Conservation (phyloP, 2,113 vertebrate genomes). For the Nycticebus coucang region DNA sequence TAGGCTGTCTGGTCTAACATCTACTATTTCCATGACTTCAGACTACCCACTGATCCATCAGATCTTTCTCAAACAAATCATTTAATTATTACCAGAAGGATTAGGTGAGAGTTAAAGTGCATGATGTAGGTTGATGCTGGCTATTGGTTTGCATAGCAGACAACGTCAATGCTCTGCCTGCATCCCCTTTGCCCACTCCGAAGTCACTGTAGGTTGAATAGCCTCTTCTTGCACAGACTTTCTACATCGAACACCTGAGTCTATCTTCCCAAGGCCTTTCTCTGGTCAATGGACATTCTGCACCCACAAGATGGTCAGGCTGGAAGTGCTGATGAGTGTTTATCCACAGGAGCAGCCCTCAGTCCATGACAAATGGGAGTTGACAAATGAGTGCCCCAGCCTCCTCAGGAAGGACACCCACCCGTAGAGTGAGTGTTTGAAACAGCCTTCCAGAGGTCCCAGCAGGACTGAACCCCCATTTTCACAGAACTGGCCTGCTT, state of each 20-base stretch:
- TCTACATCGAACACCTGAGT: not conserved
- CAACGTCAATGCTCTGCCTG: not conserved
- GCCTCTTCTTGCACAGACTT: not conserved
- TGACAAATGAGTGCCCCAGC: not conserved
- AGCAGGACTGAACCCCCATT: not conserved
- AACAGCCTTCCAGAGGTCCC: not conserved
- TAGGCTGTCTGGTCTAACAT: not conserved
- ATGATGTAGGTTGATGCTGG: not conserved
- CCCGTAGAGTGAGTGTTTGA: not conserved
- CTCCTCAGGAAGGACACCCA: not conserved
- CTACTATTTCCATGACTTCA: not conserved
- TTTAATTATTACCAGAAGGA: not conserved
- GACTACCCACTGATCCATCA: not conserved
- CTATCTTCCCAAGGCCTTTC: not conserved
- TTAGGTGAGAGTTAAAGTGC: not conserved
- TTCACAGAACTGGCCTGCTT: not conserved
- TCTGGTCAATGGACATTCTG: conserved; percentile 8
- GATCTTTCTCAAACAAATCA: not conserved
- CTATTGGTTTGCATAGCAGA: not conserved
- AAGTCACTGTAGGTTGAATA: not conserved
- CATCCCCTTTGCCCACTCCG: not conserved
- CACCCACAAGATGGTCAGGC: not conserved
- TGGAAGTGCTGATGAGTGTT: not conserved
- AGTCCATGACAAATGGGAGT: not conserved
- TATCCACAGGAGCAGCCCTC: too few species aligned